Base-by-base conservation (phyloP, 2,888 invertebrate species). In the Hofmannophila pseudospretella region DNA sequence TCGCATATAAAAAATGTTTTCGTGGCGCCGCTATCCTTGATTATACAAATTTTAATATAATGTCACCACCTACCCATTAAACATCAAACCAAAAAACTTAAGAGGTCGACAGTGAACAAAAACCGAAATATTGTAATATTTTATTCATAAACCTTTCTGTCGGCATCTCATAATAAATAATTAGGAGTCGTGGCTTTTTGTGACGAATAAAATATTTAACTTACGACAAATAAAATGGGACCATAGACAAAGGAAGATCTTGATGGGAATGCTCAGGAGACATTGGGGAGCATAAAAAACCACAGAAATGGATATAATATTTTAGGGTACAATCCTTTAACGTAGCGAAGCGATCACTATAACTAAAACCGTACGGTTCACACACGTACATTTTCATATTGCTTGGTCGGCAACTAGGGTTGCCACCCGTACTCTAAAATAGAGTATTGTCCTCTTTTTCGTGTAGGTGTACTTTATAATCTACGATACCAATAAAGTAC, bases 181-280 rank as follows among this genome's bases (percentile, higher is more conserved):
- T 68, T 58, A 51, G 52, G 51, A 61, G 57, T 51, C 49, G 16
- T 45, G 44, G 41, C 41, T 69, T 71, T 64, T 54, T 60, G 36
- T 41, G 38, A 29, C 55, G 56, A 64, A 67, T 62, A 62, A 67
- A 66, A 63, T 67, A 58, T 59, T 49, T 46, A 47, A 54, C 54
- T 60, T 53, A 62, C 61, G 53, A 59, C 59, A 67, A 73, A 72
- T 62, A 67, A 61, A 72, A 53, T 56, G 64, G 69, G 57, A 50
- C 58, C 42, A 47, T 50, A 57, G 53, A 75, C 69, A 73, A 72
- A 62, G 64, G 64, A 35, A 41, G 53, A 54, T 52, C 58, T 54
- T 54, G 61, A 69, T 60, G 55, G 56, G 67, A 59, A 70, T 68
- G 60, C 61, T 57, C 55, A 33, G 40, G 44, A 54, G 62, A 53